A percentile compares a stretch with the other conserved stretches of the same genome.
phyloP scores from a whole-genome alignment of 2,113 vertebrate genomes.

The Ranitomeya imitator region DNA sequence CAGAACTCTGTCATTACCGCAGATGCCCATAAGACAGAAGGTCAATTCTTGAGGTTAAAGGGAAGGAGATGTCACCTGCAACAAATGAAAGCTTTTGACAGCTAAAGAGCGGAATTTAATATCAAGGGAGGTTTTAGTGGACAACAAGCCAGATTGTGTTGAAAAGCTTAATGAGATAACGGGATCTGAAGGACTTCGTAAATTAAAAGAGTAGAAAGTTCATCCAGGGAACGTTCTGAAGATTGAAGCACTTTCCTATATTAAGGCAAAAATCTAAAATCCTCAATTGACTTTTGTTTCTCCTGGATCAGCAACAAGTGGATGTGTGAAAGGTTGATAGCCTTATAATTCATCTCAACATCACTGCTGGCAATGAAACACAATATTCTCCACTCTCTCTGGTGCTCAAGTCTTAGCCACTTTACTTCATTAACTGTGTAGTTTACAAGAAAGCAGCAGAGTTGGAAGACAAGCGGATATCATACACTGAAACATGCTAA shows the following conservation, averaged over 20 bases:
- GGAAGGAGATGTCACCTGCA: constrained; percentile 4
- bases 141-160: neutral
- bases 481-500: constrained; percentile 13
- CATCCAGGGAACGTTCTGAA: constrained; percentile 21
- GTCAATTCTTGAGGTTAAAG: constrained; percentile 1
- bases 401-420: constrained; percentile 5
- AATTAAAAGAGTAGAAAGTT: constrained; percentile 37
- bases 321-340: constrained; percentile 15
- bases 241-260: constrained; percentile 32
- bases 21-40: constrained; percentile 8
- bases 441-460: constrained; percentile 34
- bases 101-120: constrained; percentile 2
- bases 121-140: constrained; percentile 7
- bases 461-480: constrained; percentile 32
- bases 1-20: neutral
- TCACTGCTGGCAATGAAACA: neutral
- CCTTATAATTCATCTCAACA: constrained; percentile 9
- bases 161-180: constrained; percentile 2
- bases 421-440: constrained; percentile 14
- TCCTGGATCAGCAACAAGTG: constrained; percentile 19
- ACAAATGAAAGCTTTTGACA: neutral
- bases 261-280: constrained; percentile 17
- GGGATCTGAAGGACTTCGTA: constrained; percentile 1
- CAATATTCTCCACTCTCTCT: constrained; percentile 1
- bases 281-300: constrained; percentile 1